Conservation (phyloP, 2,888 invertebrate genomes). For the Dynastes hyllus region DNA sequence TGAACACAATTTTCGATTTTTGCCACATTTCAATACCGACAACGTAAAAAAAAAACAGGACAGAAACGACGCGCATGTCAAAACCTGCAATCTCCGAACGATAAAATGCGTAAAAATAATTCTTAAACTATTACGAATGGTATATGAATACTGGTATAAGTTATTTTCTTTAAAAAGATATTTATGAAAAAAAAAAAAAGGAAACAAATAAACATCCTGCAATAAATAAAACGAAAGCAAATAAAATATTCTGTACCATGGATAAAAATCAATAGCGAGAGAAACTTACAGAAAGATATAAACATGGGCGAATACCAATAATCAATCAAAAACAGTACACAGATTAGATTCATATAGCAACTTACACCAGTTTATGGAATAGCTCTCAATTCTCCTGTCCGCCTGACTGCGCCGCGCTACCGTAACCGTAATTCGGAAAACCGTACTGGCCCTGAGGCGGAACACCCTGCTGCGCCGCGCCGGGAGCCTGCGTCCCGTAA, state of each 20-base stretch:
- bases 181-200: background rate
- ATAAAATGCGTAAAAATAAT: conserved; percentile 9
- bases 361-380: conserved; percentile 29
- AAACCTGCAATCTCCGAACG: conserved; percentile 1
- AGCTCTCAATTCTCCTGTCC: conserved; percentile 55
- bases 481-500: conserved; percentile 67
- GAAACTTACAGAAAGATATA: conserved; percentile 13
- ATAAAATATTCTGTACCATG: background rate
- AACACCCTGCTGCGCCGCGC: conserved; percentile 64
- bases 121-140: conserved; percentile 3
- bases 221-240: conserved; percentile 32
- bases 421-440: conserved; percentile 70
- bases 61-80: background rate
- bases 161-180: background rate
- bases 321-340: background rate
- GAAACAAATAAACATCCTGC: conserved; percentile 36
- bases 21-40: too few species aligned
- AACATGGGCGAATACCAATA: conserved; percentile 35
- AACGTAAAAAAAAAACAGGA: too few species aligned
- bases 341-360: background rate
- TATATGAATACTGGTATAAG: conserved; percentile 29
- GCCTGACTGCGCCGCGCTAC: conserved; percentile 58
- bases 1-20: too few species aligned
- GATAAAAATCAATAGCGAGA: conserved; percentile 19
- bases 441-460: conserved; percentile 70